phyloP scores from a whole-genome alignment of 2,797 vertebrate genomes.

The Sebastes vulpes region DNA sequence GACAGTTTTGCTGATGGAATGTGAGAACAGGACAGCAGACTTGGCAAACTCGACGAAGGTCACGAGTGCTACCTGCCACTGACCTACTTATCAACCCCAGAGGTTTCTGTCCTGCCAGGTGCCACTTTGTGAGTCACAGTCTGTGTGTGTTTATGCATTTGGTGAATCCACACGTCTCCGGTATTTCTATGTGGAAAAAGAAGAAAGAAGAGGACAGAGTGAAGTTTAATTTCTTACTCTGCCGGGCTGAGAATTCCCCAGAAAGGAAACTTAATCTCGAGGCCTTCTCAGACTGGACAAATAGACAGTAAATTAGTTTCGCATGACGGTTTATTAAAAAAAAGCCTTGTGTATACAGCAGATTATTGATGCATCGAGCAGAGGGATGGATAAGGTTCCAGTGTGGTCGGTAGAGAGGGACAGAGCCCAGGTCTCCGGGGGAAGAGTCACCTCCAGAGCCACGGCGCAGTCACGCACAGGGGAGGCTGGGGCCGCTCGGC shows the following conservation, averaged over 20 bases:
- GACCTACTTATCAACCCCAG: conserved; percentile 54
- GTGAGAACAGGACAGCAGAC: conserved; percentile 40
- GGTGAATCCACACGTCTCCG: conserved; percentile 20
- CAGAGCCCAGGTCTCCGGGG: conserved; percentile 52
- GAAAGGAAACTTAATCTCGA: conserved; percentile 84
- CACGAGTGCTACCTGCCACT: conserved; percentile 54
- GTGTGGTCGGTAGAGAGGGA: conserved; percentile 46
- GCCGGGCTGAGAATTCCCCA: conserved; percentile 78
- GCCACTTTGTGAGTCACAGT: conserved; percentile 29
- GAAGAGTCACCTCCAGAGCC: conserved; percentile 56
- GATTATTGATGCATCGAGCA: conserved; percentile 78
- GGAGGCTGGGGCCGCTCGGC: not conserved
- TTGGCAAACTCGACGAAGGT: conserved; percentile 30
- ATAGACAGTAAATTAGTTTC: conserved; percentile 88
- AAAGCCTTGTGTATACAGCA: conserved; percentile 79
- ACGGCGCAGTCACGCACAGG: conserved; percentile 46
- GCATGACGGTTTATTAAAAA: conserved; percentile 85
- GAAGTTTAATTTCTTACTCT: conserved; percentile 75
- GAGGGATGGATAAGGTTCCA: conserved; percentile 78
- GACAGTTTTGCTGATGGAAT: conserved; percentile 37
- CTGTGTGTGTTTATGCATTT: conserved; percentile 25
- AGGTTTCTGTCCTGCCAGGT: conserved; percentile 49
- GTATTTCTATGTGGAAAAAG: conserved; percentile 34
- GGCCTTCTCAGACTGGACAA: conserved; percentile 83
- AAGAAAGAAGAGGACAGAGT: conserved; percentile 45